Conservation (phyloP, 2,113 vertebrate species). For the Phrynosoma blainvillii region DNA sequence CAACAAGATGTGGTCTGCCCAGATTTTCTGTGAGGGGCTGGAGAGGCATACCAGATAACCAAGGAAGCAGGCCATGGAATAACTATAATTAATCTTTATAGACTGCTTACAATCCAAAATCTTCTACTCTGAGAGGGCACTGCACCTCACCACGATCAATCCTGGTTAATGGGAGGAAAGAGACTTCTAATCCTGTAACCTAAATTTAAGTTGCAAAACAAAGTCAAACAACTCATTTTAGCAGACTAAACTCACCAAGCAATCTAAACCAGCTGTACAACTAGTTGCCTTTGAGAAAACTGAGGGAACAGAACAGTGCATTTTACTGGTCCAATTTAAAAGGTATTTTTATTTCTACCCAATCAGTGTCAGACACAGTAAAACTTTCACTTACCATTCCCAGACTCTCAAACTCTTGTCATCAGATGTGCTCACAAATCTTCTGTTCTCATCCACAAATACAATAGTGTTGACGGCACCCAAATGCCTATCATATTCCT, state of each 20-base stretch:
- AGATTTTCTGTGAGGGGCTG: background rate
- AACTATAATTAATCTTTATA: background rate
- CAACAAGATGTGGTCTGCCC: background rate
- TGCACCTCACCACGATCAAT: background rate
- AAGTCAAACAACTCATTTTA: background rate
- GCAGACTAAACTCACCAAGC: background rate
- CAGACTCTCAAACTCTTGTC: constrained; percentile 98
- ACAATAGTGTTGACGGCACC: constrained; percentile 99
- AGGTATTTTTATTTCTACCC: background rate
- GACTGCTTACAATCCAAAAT: background rate
- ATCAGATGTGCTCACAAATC: constrained; percentile 98
- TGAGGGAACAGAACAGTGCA: constrained; percentile 9
- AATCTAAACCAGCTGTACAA: background rate
- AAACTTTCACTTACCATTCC: constrained; percentile 90
- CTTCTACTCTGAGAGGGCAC: background rate
- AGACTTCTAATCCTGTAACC: background rate
- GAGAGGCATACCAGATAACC: background rate
- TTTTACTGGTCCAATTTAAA: background rate
- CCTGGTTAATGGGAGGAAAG: background rate
- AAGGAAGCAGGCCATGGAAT: background rate
- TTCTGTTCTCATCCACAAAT: constrained; percentile 98
- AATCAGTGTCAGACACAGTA: background rate
- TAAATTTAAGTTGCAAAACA: background rate
- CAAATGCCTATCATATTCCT: constrained; percentile 97
- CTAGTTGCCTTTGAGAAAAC: constrained; percentile 1